Evolutionary conservation across 1,140 invertebrate species (phyloP).

Genomic region (Drosophila funebris): DNA sequence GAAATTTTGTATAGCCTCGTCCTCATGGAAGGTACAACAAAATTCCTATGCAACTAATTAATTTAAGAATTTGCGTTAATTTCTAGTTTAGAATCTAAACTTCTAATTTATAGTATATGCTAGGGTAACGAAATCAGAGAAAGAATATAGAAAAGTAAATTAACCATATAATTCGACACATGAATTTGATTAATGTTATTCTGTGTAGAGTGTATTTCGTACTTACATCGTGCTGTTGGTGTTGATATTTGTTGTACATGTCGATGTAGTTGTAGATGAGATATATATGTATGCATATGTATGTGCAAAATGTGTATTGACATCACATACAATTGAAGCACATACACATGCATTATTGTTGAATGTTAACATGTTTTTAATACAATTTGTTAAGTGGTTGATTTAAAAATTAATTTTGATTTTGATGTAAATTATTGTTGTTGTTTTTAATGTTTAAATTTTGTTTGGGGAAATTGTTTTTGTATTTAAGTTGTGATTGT

Average conservation of each 20-base stretch:
- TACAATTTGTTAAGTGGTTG: constrained; percentile 44
- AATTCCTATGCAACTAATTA: too few species aligned
- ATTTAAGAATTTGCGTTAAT: too few species aligned
- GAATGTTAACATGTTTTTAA: constrained; percentile 45
- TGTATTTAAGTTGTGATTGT: constrained; percentile 25
- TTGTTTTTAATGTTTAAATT: constrained; percentile 4
- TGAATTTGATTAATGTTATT: constrained; percentile 73
- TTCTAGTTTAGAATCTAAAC: too few species aligned
- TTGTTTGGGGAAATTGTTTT: constrained; percentile 12
- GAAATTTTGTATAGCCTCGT: too few species aligned
- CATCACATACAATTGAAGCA: constrained; percentile 29
- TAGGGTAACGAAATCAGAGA: too few species aligned
- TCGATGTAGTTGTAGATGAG: constrained; percentile 64
- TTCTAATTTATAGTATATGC: too few species aligned
- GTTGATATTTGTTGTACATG: constrained; percentile 75
- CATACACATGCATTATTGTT: constrained; percentile 58
- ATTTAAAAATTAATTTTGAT: constrained; percentile 28
- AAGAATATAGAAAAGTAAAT: too few species aligned
- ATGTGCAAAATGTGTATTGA: constrained; percentile 31
- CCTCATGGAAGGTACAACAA: too few species aligned
- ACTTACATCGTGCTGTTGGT: constrained; percentile 84
- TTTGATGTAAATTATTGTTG: background rate
- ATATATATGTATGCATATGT: constrained; percentile 39
- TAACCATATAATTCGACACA: constrained; percentile 66
- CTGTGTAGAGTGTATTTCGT: constrained; percentile 79